phyloP scores from a whole-genome alignment of 1,140 invertebrate genomes.

The Liolophura sinensis region DNA sequence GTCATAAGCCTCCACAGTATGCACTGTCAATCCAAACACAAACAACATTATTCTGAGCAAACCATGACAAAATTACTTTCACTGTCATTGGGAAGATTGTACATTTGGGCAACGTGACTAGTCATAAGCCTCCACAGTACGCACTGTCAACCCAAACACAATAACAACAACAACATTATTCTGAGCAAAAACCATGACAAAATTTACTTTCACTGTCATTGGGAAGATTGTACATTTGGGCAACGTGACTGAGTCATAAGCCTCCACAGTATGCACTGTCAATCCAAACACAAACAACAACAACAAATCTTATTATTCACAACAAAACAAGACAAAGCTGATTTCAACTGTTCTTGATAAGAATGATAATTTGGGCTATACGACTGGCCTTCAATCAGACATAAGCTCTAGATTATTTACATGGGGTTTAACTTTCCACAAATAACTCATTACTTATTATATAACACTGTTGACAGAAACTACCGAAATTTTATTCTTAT shows the following conservation, averaged over 20 bases:
- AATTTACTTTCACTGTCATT: not conserved
- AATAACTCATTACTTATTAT: too few species aligned
- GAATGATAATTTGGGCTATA: too few species aligned
- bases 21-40: slow-evolving; percentile 65
- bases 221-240: too few species aligned
- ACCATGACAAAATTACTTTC: not conserved
- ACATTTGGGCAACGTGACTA: slow-evolving; percentile 55
- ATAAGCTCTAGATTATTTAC: too few species aligned
- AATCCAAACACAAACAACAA: not conserved
- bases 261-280: slow-evolving; percentile 88
- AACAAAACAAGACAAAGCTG: not conserved
- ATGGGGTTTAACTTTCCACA: too few species aligned
- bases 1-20: slow-evolving; percentile 90
- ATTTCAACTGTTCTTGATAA: not conserved
- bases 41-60: not conserved
- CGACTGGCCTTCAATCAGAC: not conserved
- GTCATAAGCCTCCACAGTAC: slow-evolving; percentile 90
- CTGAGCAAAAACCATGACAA: not conserved
- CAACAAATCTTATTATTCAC: not conserved
- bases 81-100: not conserved
- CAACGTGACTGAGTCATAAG: slow-evolving; percentile 79
- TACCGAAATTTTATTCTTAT: too few species aligned
- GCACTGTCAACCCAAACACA: slow-evolving; percentile 65
- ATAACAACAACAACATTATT: slow-evolving; percentile 1
- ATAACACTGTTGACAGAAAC: too few species aligned